Conservation (phyloP, 2,113 vertebrate genomes). For the Leptocoma aspasia region DNA sequence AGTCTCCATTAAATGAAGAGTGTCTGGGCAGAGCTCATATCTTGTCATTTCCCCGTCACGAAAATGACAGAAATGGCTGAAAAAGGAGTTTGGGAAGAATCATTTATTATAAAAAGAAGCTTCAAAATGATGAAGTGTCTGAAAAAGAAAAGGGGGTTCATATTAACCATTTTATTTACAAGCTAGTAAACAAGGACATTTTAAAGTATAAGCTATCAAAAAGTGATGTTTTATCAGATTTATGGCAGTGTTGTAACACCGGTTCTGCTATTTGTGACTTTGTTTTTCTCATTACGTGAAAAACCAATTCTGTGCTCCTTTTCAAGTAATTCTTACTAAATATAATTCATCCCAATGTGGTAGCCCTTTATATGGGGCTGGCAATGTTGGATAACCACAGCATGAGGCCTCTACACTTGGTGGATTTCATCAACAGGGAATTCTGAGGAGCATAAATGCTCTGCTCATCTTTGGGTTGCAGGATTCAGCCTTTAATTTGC, state of each 20-base stretch:
- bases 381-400: background rate
- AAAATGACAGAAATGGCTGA: background rate
- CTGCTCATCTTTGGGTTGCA: background rate
- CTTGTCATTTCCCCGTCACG: background rate
- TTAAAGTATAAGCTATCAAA: background rate
- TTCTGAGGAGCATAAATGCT: background rate
- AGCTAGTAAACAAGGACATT: background rate
- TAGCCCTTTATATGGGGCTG: background rate
- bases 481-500: constrained; percentile 1
- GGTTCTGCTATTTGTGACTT: background rate
- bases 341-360: background rate
- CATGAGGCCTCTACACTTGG: background rate
- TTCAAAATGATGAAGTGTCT: background rate
- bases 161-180: background rate
- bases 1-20: background rate
- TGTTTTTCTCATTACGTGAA: background rate
- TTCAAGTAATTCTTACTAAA: background rate
- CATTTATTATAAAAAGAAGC: background rate
- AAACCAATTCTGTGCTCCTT: background rate
- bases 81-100: background rate
- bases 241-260: background rate
- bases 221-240: background rate
- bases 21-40: background rate
- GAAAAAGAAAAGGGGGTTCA: background rate
- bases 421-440: constrained; percentile 6